A percentile compares a stretch with the other conserved stretches of the same genome.
These are phyloP conservation scores for Xanthorhoe designata DNA, from an alignment of 2,888 invertebrate genomes.

Conservation along the genomic window DNA sequence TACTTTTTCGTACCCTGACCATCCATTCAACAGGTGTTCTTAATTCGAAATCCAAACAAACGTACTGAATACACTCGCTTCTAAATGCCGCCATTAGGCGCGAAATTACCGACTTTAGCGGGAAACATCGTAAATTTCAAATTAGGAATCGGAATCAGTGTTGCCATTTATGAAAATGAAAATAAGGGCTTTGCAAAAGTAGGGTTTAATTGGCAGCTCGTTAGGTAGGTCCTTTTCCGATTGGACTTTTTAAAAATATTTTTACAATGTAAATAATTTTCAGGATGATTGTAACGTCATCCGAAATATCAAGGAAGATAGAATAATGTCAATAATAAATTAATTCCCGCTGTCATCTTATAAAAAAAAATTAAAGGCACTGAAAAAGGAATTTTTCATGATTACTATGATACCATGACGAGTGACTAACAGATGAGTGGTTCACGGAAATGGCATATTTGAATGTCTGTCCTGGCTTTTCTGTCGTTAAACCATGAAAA, in stretches of 20 bases:
- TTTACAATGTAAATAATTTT: too few species aligned
- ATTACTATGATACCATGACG: too few species aligned
- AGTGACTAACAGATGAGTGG: too few species aligned
- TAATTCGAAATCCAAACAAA: constrained; percentile 77
- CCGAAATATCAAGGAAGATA: too few species aligned
- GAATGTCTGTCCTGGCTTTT: too few species aligned
- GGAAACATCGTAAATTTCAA: constrained; percentile 50
- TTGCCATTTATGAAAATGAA: constrained; percentile 41
- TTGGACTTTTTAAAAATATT: neutral
- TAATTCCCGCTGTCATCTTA: too few species aligned
- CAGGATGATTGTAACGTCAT: too few species aligned
- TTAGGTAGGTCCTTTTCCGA: constrained; percentile 17
- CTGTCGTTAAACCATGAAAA: too few species aligned
- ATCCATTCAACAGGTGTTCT: constrained; percentile 74
- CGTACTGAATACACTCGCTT: constrained; percentile 54
- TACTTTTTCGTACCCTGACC: constrained; percentile 23
- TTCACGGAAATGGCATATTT: too few species aligned
- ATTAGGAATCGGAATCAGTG: constrained; percentile 49
- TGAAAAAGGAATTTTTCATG: too few species aligned
- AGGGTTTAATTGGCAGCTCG: constrained; percentile 27
- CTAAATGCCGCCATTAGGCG: constrained; percentile 61
- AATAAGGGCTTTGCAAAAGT: constrained; percentile 29
- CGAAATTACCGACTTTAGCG: constrained; percentile 49
- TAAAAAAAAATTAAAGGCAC: too few species aligned
- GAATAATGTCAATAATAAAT: too few species aligned